Evolutionary conservation across 2,888 invertebrate genomes (phyloP), one percentile per base, ranked within the genome.

Genomic region (Hedya salicella): DNA sequence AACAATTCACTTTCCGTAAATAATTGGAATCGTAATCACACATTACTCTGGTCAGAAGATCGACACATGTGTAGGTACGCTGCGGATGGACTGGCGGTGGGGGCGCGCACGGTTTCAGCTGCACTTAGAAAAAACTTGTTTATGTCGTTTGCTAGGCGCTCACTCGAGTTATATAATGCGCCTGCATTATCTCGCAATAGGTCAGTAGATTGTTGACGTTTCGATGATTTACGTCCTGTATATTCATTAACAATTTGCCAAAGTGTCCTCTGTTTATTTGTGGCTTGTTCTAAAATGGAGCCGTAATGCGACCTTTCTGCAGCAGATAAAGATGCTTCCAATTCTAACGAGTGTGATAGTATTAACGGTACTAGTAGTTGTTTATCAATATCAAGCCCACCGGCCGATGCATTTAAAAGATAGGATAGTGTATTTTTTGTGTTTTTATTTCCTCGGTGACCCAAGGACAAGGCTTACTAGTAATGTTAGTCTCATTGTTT

Each of bases 71-170:
- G 40, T 40, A 40, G 40, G 40, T 3, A 40, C 2, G 42, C 42
- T 8, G 42, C 14, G 14, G 16, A 4, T 8, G 42, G 42, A 5
- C 17, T 17, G 9, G 42, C 42, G 42, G 42, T 44, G 42, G 42
- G 16, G 16, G 42, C 42, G 16, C 42, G 42, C 42, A 16, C 42
- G 16, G 42, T 44, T 16, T 4, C 16, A 0, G 42, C 42, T 4
- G 42, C 42, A 16, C 42, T 44, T 16, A 44, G 42, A 44, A 44
- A 44, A 44, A 44, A 44, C 42, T 44, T 44, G 16, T 44, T 44
- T 16, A 44, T 44, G 6, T 44, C 42, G 9, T 44, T 44, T 2
- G 42, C 42, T 8, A 44, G 42, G 6, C 42, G 42, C 4, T 44
- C 42, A 9, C 1, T 16, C 16, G 14, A 44, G 42, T 44, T 44